A percentile compares a stretch with the other conserved stretches of the same genome.
phyloP scores from a whole-genome alignment of 2,797 vertebrate genomes.

The Parauchenoglanis punctatus region DNA sequence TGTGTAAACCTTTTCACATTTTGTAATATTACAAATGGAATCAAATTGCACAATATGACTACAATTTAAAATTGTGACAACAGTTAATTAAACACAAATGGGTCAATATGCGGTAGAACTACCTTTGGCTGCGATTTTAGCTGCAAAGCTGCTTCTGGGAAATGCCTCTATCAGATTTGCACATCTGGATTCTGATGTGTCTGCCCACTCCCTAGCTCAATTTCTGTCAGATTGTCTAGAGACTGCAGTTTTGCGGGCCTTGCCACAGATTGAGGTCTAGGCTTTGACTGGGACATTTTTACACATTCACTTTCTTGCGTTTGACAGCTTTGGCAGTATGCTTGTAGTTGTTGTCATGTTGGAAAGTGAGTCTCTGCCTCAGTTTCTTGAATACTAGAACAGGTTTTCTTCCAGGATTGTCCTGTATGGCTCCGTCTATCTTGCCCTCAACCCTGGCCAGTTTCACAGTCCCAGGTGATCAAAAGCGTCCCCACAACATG shows the following conservation, averaged over 20 bases:
- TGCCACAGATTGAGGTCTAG: neutral
- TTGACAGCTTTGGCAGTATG: neutral
- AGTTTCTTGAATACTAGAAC: neutral
- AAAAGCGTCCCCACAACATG: neutral
- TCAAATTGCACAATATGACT: neutral
- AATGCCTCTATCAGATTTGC: neutral
- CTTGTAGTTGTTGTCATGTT: neutral
- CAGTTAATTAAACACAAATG: neutral
- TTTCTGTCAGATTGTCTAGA: slow-evolving; percentile 8
- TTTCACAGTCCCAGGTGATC: neutral
- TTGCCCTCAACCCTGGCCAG: neutral
- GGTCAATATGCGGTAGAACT: neutral
- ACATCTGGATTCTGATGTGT: slow-evolving; percentile 1
- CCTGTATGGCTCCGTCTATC: neutral
- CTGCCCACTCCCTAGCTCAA: neutral
- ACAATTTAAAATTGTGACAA: neutral
- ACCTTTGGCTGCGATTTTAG: slow-evolving; percentile 3
- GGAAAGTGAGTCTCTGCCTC: neutral
- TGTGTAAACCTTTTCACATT: neutral
- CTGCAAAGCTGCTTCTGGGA: slow-evolving; percentile 18
- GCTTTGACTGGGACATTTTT: neutral
- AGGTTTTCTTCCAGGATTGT: neutral
- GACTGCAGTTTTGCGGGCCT: neutral
- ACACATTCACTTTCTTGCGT: neutral
- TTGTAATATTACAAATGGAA: neutral